Evolutionary conservation across 1,140 invertebrate genomes (phyloP).

Genomic region (Yoshiicerus persimilis): DNA sequence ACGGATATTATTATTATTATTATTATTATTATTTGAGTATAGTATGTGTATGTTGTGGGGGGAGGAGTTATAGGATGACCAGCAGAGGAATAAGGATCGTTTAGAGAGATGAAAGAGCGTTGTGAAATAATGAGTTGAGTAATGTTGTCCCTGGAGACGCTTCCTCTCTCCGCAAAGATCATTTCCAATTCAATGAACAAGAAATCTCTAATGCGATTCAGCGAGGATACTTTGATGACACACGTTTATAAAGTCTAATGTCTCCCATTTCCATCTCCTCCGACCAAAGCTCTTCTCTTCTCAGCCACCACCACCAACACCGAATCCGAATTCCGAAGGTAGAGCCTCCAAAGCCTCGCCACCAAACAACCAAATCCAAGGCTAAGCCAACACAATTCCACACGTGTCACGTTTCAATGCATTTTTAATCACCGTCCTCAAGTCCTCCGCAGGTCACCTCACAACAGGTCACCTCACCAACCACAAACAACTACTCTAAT

Average conservation of each 20-base stretch:
- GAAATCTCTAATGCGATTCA: constrained; percentile 37
- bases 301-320: neutral
- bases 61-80: neutral
- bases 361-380: neutral
- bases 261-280: constrained; percentile 11
- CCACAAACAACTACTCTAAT: too few species aligned
- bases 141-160: neutral
- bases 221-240: constrained; percentile 38
- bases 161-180: constrained; percentile 12
- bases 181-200: constrained; percentile 45
- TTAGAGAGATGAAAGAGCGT: neutral
- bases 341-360: neutral
- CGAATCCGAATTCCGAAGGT: neutral
- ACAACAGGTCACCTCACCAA: neutral
- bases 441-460: neutral
- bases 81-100: neutral
- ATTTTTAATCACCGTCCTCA: constrained; percentile 38
- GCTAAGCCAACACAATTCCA: neutral
- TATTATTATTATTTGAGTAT: neutral
- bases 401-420: constrained; percentile 44
- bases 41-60: neutral
- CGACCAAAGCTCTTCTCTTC: neutral
- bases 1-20: neutral
- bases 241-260: constrained; percentile 37
- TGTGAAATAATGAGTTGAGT: constrained; percentile 9